Evolutionary conservation across 2,113 vertebrate species (phyloP).

Genomic region (Ardeotis arabs): DNA sequence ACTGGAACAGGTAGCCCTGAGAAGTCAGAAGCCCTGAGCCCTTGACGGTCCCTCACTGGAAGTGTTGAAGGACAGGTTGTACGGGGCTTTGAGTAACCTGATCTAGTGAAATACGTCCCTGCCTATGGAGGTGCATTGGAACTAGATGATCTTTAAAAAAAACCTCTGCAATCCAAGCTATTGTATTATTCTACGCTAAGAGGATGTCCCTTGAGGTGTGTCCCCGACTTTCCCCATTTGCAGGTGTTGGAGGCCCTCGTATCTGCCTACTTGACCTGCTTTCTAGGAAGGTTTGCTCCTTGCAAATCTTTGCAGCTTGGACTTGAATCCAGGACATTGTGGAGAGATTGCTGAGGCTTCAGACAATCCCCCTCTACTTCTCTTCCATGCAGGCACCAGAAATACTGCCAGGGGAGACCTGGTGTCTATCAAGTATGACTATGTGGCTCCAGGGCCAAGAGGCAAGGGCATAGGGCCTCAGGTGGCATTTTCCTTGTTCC

Average conservation of each 20-base stretch:
- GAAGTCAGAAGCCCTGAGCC: not conserved
- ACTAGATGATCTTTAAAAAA: not conserved
- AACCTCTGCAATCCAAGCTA: not conserved
- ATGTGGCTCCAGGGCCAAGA: not conserved
- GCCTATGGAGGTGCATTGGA: not conserved
- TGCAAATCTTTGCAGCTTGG: not conserved
- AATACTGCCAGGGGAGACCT: not conserved
- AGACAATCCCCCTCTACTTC: not conserved
- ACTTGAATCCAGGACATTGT: not conserved
- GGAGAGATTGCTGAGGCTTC: not conserved
- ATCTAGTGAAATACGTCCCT: not conserved
- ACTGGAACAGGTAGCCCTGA: too few relatives aligned
- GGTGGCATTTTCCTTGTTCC: not conserved
- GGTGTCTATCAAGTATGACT: not conserved
- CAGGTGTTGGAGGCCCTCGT: accelerated
- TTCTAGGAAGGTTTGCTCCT: not conserved
- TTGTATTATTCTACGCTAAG: not conserved
- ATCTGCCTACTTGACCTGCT: not conserved
- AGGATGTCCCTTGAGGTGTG: not conserved
- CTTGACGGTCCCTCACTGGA: not conserved
- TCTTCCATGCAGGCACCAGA: not conserved
- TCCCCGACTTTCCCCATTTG: not conserved
- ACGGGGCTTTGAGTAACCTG: not conserved
- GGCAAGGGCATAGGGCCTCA: not conserved
- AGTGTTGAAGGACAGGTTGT: not conserved